A percentile compares a stretch with the other conserved stretches of the same genome.
Evolutionary conservation across 2,113 vertebrate genomes (phyloP).

Genomic region (Leptodactylus fuscus): DNA sequence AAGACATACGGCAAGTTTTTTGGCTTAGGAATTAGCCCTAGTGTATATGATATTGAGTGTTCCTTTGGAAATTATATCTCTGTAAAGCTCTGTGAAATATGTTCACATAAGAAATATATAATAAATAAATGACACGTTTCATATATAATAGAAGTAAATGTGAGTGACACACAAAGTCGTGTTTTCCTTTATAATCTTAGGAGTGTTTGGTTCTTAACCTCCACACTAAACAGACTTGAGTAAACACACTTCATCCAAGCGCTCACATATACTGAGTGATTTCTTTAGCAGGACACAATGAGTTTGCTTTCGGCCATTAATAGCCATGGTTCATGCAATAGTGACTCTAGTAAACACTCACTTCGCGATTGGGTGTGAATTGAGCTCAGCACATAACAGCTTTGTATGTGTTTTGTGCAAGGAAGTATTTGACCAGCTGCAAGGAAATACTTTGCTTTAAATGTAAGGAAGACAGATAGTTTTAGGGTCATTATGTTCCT

Average conservation of each 20-base stretch:
- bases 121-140: neutral
- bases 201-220: conserved; percentile 11
- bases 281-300: conserved; percentile 44
- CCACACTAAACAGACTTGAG: conserved; percentile 20
- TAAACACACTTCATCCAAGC: conserved; percentile 27
- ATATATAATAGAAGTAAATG: no score
- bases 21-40: no score
- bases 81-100: neutral
- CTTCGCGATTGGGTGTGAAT: conserved; percentile 50
- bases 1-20: no score
- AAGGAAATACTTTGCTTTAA: conserved; percentile 44
- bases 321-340: conserved; percentile 38
- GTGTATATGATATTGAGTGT: neutral
- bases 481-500: conserved; percentile 47
- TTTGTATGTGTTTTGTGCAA: conserved; percentile 37
- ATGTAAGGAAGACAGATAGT: conserved; percentile 36
- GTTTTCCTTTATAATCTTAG: neutral
- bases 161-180: neutral
- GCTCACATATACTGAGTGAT: conserved; percentile 4
- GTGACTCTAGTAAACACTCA: conserved; percentile 28
- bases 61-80: neutral
- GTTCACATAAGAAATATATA: neutral
- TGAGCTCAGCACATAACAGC: conserved; percentile 21
- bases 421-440: conserved; percentile 54
- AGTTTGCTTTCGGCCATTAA: conserved; percentile 52